Conservation (phyloP, 2,113 vertebrate species). For the Felis chaus region DNA sequence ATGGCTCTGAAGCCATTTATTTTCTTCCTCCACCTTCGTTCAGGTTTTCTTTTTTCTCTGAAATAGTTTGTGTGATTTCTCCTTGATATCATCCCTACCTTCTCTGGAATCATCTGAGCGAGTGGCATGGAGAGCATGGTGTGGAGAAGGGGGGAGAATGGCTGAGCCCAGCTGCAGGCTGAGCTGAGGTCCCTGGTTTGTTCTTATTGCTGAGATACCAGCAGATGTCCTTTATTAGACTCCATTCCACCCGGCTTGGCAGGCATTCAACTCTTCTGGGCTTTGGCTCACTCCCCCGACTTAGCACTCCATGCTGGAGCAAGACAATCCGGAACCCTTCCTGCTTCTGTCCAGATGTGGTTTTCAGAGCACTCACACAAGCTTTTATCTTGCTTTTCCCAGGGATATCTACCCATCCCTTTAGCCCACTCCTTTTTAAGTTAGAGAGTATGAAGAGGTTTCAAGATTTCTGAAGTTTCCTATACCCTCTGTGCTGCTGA, state of each 20-base stretch:
- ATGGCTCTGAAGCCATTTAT: neutral
- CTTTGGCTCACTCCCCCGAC: conserved; percentile 8
- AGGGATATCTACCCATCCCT: neutral
- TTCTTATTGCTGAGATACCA: neutral
- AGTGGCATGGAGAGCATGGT: neutral
- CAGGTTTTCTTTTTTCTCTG: neutral
- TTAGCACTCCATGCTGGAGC: neutral
- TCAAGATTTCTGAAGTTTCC: neutral
- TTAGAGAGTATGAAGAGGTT: neutral
- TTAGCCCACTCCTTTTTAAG: neutral
- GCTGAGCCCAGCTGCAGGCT: neutral
- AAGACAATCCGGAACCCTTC: neutral
- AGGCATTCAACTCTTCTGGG: neutral
- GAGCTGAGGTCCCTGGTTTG: neutral
- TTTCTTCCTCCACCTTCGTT: neutral
- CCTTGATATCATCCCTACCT: neutral
- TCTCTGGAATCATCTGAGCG: neutral
- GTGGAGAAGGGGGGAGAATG: neutral
- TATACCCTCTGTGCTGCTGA: neutral
- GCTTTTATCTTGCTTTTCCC: conserved; percentile 51
- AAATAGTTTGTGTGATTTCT: neutral
- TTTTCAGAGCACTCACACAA: neutral
- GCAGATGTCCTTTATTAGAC: conserved; percentile 42
- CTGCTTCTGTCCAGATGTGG: conserved; percentile 45
- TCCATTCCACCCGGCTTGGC: neutral